phyloP scores from a whole-genome alignment of 2,888 invertebrate species.

The Prenolepis imparis region DNA sequence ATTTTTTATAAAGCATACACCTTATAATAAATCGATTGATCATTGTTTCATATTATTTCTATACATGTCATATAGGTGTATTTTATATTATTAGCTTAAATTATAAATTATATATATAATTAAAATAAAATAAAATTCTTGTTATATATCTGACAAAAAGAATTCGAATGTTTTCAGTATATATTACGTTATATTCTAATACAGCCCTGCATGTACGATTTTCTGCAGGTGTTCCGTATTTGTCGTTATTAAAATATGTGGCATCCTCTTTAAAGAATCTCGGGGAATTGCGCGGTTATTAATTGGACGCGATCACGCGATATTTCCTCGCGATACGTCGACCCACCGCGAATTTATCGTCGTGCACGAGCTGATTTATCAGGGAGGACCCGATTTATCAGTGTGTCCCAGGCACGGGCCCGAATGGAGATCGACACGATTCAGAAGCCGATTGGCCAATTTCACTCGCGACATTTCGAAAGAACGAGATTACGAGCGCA shows the following conservation, averaged over 20 bases:
- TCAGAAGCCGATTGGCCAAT: conserved; percentile 71
- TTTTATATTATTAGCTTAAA: neutral
- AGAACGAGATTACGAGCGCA: conserved; percentile 38
- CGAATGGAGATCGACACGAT: conserved; percentile 63
- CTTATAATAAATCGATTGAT: neutral
- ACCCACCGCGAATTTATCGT: conserved; percentile 73
- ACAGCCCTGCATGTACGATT: neutral
- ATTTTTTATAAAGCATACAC: neutral
- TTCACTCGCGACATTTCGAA: conserved; percentile 54
- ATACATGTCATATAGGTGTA: neutral
- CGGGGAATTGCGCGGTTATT: conserved; percentile 69
- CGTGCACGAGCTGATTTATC: conserved; percentile 72
- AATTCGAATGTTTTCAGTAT: neutral
- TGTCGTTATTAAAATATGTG: conserved; percentile 66
- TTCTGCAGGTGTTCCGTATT: conserved; percentile 6
- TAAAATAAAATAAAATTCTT: neutral
- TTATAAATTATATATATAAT: neutral
- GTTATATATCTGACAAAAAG: neutral
- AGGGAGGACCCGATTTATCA: conserved; percentile 74
- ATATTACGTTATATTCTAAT: neutral
- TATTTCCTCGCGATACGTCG: conserved; percentile 76
- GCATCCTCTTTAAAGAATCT: conserved; percentile 58
- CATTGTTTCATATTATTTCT: neutral
- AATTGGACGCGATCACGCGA: conserved; percentile 80
- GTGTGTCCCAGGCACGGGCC: conserved; percentile 63